Percentiles rank a stretch among this genome's conserved stretches.
Conservation (phyloP, 2,113 vertebrate genomes). For the Lucifuga dentata region DNA sequence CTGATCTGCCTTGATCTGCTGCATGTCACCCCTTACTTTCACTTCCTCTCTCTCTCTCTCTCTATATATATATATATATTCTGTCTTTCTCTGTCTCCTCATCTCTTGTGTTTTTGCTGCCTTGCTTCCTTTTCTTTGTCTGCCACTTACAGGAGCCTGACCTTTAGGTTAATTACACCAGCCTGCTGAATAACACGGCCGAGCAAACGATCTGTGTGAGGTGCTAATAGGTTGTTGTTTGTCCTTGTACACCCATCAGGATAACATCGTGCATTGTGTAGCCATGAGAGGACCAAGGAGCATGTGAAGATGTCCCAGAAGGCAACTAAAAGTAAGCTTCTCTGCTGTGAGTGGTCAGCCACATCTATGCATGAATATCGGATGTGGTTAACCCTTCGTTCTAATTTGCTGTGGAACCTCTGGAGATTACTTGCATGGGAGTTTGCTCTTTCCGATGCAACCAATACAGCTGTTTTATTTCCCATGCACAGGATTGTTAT, state of each 20-base stretch:
- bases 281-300: constrained; percentile 64
- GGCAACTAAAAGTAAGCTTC: constrained; percentile 73
- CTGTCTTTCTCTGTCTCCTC: neutral
- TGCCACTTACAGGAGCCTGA: neutral
- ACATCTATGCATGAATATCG: neutral
- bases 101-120: neutral
- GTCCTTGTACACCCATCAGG: constrained; percentile 25
- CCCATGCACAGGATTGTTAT: neutral
- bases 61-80: neutral
- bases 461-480: neutral
- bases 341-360: neutral
- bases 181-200: too few relatives aligned
- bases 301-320: constrained; percentile 80
- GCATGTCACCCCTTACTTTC: neutral
- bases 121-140: neutral
- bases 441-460: neutral
- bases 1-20: constrained; percentile 13
- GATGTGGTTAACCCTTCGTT: neutral
- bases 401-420: neutral
- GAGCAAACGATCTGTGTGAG: neutral
- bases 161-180: too few relatives aligned
- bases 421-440: neutral
- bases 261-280: constrained; percentile 51
- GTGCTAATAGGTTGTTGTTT: neutral
- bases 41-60: neutral